These are phyloP conservation scores for Astur gentilis DNA, from an alignment of 2,113 vertebrate genomes.

Conservation along the genomic window DNA sequence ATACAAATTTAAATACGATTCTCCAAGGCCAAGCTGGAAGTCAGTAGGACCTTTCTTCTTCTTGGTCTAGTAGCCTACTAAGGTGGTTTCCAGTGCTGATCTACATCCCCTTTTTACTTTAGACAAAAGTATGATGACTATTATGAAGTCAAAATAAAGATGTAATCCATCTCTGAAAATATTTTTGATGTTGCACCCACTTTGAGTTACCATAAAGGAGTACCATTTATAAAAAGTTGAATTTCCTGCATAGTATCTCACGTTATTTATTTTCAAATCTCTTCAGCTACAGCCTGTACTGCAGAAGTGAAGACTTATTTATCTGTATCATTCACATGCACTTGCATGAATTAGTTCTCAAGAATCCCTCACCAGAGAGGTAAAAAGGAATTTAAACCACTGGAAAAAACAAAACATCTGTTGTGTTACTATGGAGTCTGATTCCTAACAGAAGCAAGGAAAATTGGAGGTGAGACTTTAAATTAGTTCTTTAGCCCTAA, in stretches of 20 bases:
- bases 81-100: background rate
- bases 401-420: background rate
- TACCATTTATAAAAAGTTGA: background rate
- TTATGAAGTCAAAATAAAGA: background rate
- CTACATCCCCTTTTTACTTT: background rate
- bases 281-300: background rate
- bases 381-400: background rate
- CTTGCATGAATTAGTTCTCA: background rate
- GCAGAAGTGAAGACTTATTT: background rate
- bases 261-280: background rate
- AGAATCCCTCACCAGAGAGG: background rate
- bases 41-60: background rate
- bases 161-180: background rate
- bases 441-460: background rate
- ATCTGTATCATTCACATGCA: background rate
- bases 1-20: background rate
- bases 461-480: background rate
- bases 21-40: background rate
- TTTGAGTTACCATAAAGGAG: background rate
- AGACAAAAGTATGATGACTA: background rate
- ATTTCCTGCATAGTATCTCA: background rate
- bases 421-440: background rate
- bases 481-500: background rate
- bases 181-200: background rate
- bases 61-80: background rate